Base-by-base conservation (phyloP, 2,113 vertebrate genomes). In the Nothocercus nigrocapillus region DNA sequence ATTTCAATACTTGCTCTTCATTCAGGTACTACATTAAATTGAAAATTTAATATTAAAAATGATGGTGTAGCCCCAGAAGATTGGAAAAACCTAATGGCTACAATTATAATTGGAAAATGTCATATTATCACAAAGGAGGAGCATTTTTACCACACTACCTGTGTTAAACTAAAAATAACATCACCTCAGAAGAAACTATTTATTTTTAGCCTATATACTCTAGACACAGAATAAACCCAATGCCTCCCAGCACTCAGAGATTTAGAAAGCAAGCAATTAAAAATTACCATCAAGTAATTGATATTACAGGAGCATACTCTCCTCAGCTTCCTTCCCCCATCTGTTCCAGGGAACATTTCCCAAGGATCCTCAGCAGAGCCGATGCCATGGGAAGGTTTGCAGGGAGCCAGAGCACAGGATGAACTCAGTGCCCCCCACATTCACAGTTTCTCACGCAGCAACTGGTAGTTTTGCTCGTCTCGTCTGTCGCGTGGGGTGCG, bases 261-360 rank as follows among this genome's bases (percentile, higher is more conserved):
- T 92, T 91, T 68, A 80, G 87, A 91, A 90, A 95, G 72, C 49
- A 81, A 78, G 83, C 77, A 91, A 90, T 96, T 95, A 96, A 94
- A 89, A 91, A 10, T 62, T 81, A 95, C 58, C 5, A 38, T 3
- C 1, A 21, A 95, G 83, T 67, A 75, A 90, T 70, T 83, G 51
- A 73, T 87, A 91, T 85, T 36, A 91, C 54, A 77, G 79, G 90
- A 66, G 40, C 51, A 20, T 42, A 59, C 42, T 61, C 94, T 80
- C 47, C 45, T 87, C 38, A 24, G 8, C 47, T 45, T 59, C 7
- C 63, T 66, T 83, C 59, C 36, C 40, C 36, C 53, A 9, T 68
- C 67, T 80, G 32, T 82, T 85, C 5, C 0, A 3, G 62, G 56
- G 74, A 95, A 66, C 1, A 0, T 1, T 78, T n/a, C 5, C 2